Conservation (phyloP, 2,888 invertebrate genomes). For the Brenthis hecate region DNA sequence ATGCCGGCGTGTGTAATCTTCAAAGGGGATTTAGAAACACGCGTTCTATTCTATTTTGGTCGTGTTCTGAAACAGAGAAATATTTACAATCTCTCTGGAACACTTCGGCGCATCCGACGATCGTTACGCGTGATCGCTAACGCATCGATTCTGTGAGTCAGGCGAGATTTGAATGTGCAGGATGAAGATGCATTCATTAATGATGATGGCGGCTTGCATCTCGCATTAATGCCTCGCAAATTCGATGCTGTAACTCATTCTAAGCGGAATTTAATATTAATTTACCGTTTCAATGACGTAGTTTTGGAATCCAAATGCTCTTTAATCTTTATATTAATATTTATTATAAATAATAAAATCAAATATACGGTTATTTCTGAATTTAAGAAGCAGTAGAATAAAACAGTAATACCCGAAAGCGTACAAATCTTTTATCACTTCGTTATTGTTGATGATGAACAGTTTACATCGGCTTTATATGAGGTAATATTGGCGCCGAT, state of each 20-base stretch:
- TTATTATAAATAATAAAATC: conserved; percentile 15
- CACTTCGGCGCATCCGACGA: conserved; percentile 82
- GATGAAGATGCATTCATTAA: conserved; percentile 70
- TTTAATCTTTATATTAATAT: conserved; percentile 17
- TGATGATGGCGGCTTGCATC: conserved; percentile 55
- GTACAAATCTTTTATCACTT: conserved; percentile 28
- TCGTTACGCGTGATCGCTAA: conserved; percentile 77
- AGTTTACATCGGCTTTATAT: conserved; percentile 28
- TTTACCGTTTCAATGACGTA: conserved; percentile 25
- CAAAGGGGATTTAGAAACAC: conserved; percentile 82
- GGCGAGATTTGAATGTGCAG: conserved; percentile 67
- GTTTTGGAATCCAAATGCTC: conserved; percentile 8
- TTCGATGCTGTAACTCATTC: conserved; percentile 36
- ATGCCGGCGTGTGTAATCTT: conserved; percentile 81
- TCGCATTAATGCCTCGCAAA: conserved; percentile 44
- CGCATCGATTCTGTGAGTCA: conserved; percentile 76
- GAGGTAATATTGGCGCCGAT: conserved; percentile 32
- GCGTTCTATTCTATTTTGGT: conserved; percentile 81
- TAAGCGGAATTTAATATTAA: conserved; percentile 30
- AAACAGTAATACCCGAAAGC: conserved; percentile 16
- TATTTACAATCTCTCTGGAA: conserved; percentile 81
- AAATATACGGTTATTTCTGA: conserved; percentile 13
- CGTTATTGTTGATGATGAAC: conserved; percentile 33
- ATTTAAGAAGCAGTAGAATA: conserved; percentile 15
- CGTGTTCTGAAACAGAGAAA: conserved; percentile 81